Evolutionary conservation across 2,888 invertebrate species (phyloP).

Genomic region (Prosopocoilus inquinatus): DNA sequence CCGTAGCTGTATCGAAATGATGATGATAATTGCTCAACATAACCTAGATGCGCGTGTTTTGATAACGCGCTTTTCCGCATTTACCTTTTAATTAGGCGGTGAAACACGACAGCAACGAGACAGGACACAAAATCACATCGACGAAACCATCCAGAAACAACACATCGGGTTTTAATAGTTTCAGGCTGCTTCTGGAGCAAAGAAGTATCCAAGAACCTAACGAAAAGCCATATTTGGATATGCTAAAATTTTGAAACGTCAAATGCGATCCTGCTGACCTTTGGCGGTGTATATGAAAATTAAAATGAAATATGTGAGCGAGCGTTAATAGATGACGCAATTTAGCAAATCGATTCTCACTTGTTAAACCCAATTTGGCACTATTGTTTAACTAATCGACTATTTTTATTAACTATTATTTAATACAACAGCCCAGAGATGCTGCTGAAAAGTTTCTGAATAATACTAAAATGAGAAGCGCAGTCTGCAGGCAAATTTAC

Average conservation of each 20-base stretch:
- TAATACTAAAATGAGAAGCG: too few species aligned
- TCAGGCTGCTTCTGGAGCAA: conserved; percentile 38
- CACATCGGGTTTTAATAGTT: conserved; percentile 21
- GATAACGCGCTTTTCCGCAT: conserved; percentile 4
- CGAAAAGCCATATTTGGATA: conserved; percentile 53
- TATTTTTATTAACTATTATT: too few species aligned
- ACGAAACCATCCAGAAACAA: conserved; percentile 18
- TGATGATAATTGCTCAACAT: conserved; percentile 9
- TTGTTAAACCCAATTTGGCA: too few species aligned
- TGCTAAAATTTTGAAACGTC: conserved; percentile 51
- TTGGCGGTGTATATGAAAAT: conserved; percentile 6
- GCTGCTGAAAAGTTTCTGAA: too few species aligned
- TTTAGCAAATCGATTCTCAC: too few species aligned
- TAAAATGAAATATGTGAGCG: background rate
- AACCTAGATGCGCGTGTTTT: conserved; percentile 15
- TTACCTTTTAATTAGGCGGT: conserved; percentile 11
- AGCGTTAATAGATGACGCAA: too few species aligned
- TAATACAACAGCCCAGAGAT: too few species aligned
- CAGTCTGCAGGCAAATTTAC: too few species aligned
- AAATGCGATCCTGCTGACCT: conserved; percentile 30
- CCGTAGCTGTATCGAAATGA: background rate
- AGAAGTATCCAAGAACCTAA: conserved; percentile 31
- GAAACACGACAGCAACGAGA: conserved; percentile 7
- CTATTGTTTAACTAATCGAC: too few species aligned
- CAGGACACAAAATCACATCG: conserved; percentile 22